These are phyloP conservation scores for Hoplostethus atlanticus DNA, from an alignment of 2,797 vertebrate species.

Conservation along the genomic window DNA sequence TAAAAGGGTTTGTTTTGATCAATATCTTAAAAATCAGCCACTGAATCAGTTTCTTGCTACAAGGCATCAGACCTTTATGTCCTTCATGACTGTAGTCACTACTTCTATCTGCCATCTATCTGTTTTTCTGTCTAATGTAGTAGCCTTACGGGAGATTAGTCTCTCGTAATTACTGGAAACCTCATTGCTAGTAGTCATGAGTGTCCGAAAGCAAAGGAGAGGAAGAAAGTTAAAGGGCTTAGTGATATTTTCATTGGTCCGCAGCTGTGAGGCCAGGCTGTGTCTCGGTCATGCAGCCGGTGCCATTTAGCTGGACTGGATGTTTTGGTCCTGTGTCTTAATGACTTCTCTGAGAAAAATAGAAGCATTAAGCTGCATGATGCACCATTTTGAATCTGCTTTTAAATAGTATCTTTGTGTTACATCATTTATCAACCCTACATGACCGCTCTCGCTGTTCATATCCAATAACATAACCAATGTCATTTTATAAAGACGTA, in stretches of 20 bases:
- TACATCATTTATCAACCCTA: constrained; percentile 14
- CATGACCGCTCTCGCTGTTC: neutral
- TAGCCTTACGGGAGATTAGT: constrained; percentile 30
- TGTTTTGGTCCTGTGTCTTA: neutral
- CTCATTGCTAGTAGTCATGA: constrained; percentile 21
- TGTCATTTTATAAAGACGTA: constrained; percentile 12
- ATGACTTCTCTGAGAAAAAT: neutral
- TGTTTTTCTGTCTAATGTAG: constrained; percentile 15
- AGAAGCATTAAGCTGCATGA: neutral
- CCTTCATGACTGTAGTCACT: constrained; percentile 21
- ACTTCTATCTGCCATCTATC: constrained; percentile 28
- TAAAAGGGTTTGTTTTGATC: neutral
- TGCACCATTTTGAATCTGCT: constrained; percentile 1
- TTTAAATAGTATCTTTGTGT: neutral
- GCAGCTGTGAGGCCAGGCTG: constrained; percentile 41
- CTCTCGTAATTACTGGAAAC: constrained; percentile 49
- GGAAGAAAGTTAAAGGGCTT: constrained; percentile 35
- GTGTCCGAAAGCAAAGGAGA: constrained; percentile 14
- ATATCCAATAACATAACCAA: constrained; percentile 24
- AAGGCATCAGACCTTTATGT: neutral
- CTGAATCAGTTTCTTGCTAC: neutral
- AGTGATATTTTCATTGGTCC: constrained; percentile 25
- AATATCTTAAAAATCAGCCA: neutral
- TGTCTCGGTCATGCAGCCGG: constrained; percentile 20
- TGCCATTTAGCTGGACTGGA: constrained; percentile 5